These are phyloP conservation scores for Zaprionus taronus DNA, from an alignment of 1,140 invertebrate species.

Conservation along the genomic window DNA sequence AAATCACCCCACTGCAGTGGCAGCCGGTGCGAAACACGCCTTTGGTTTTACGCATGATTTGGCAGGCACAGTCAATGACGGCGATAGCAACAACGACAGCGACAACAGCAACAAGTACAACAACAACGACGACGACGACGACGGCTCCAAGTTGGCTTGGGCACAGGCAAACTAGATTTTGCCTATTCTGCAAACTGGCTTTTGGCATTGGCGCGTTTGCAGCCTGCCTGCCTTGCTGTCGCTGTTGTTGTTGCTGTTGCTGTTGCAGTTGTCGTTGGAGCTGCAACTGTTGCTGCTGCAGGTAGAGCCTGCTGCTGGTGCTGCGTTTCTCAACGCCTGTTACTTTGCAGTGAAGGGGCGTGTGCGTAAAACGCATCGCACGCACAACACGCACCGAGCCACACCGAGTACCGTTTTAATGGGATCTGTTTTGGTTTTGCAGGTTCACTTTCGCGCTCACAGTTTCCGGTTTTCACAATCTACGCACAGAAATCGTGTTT, in stretches of 20 bases:
- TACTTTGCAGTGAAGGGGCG: conserved; percentile 83
- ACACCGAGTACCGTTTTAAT: conserved; percentile 63
- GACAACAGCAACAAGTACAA: conserved; percentile 10
- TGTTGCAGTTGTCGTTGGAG: conserved; percentile 18
- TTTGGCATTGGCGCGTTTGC: conserved; percentile 71
- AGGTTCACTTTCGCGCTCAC: conserved; percentile 95
- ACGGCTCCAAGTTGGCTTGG: conserved; percentile 52
- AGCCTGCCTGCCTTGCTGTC: conserved; percentile 48
- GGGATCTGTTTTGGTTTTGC: conserved; percentile 76
- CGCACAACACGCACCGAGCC: conserved; percentile 65
- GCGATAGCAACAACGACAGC: conserved; percentile 22
- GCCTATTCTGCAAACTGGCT: conserved; percentile 79
- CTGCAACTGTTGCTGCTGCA: conserved; percentile 36
- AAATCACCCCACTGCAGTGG: conserved; percentile 67
- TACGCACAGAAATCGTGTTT: conserved; percentile 97
- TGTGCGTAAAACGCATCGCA: conserved; percentile 77
- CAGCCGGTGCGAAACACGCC: conserved; percentile 63
- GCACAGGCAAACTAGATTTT: conserved; percentile 77
- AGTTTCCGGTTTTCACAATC: conserved; percentile 97
- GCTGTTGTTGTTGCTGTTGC: conserved; percentile 58
- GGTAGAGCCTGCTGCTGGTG: conserved; percentile 33
- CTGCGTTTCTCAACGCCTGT: conserved; percentile 81
- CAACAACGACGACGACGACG: conserved; percentile 22
- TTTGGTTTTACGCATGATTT: conserved; percentile 79
- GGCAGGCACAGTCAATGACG: conserved; percentile 39